These are phyloP conservation scores for Athrips mouffetella DNA, from an alignment of 2,888 invertebrate genomes.

Conservation along the genomic window DNA sequence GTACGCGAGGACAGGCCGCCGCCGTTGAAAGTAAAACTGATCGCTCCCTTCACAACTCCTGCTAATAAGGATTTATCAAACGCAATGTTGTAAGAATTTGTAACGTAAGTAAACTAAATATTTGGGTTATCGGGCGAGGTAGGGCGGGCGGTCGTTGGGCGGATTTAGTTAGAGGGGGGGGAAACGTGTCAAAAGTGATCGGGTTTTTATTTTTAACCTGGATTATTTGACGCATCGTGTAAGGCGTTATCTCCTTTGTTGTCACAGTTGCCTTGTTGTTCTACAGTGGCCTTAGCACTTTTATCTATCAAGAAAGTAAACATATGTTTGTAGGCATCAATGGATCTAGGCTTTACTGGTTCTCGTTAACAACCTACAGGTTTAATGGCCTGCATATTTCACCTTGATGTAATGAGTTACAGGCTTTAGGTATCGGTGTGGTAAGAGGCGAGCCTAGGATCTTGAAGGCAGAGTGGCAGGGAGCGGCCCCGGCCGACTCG, in stretches of 20 bases:
- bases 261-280: constrained; percentile 4
- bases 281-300: neutral
- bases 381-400: constrained; percentile 48
- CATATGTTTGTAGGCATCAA: neutral
- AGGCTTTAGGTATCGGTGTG: constrained; percentile 55
- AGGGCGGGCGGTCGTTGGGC: too few species aligned
- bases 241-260: constrained; percentile 7
- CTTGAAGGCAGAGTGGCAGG: constrained; percentile 70
- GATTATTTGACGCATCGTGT: neutral
- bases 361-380: neutral
- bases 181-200: too few species aligned
- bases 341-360: neutral
- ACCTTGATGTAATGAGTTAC: constrained; percentile 68
- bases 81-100: too few species aligned
- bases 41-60: constrained; percentile 15
- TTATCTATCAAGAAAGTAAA: constrained; percentile 9
- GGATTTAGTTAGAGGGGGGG: too few species aligned
- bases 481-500: constrained; percentile 69
- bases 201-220: neutral
- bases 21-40: constrained; percentile 24
- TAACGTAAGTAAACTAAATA: too few species aligned
- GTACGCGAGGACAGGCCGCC: constrained; percentile 12
- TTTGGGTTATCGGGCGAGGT: too few species aligned
- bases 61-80: neutral
- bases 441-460: constrained; percentile 73